Evolutionary conservation across 2,113 vertebrate genomes (phyloP).

Genomic region (Corythornis vintsioides): DNA sequence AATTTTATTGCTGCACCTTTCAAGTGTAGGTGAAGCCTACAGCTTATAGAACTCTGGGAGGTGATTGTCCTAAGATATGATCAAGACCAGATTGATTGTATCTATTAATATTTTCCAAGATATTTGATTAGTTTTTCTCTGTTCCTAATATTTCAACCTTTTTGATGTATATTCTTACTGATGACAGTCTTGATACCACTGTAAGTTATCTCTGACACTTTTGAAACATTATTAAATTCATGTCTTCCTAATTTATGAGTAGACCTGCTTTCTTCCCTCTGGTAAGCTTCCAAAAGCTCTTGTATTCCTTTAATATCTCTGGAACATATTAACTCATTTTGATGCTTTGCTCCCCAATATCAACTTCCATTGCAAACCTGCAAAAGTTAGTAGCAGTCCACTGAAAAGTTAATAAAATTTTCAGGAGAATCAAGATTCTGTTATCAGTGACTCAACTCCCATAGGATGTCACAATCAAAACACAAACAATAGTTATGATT

Average conservation of each 20-base stretch:
- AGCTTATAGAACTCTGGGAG: constrained; percentile 9
- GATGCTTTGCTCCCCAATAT: not conserved
- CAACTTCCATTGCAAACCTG: constrained; percentile 7
- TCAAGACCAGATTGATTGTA: constrained; percentile 6
- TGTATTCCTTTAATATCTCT: constrained; percentile 21
- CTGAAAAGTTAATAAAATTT: not conserved
- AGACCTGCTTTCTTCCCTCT: constrained; percentile 14
- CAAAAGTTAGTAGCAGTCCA: constrained; percentile 1
- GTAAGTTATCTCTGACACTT: constrained; percentile 39
- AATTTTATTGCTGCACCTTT: constrained; percentile 18
- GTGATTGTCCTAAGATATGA: constrained; percentile 3
- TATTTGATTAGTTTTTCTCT: not conserved
- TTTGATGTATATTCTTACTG: constrained; percentile 42
- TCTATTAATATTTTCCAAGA: constrained; percentile 17
- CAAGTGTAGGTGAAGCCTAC: not conserved
- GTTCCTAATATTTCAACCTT: constrained; percentile 10
- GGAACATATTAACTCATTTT: constrained; percentile 46
- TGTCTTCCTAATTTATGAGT: constrained; percentile 35
- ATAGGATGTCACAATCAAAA: not conserved
- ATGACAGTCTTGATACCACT: constrained; percentile 42
- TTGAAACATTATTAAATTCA: constrained; percentile 45
- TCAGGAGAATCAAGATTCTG: not conserved
- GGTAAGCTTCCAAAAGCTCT: constrained; percentile 33
- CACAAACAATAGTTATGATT: not conserved
- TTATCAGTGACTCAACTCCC: not conserved